Evolutionary conservation across 2,888 invertebrate genomes (phyloP), one percentile per base, ranked within the genome.

Genomic region (Agrotis clavis): DNA sequence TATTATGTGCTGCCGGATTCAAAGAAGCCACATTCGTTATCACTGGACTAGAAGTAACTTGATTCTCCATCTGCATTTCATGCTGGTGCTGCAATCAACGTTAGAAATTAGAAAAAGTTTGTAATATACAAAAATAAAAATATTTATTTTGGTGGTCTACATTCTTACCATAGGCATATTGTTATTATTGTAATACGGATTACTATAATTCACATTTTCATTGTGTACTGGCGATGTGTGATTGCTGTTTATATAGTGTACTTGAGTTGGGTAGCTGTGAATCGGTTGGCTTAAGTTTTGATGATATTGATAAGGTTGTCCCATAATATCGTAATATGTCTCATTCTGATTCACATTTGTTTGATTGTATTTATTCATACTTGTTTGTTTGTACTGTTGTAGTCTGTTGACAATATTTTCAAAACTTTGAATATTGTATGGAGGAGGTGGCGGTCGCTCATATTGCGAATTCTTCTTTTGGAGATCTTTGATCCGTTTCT

Each of bases 1-100:
- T 41, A 41, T 11, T 21, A 69, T 30, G 5, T 73, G 83, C 13
- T 61, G 72, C 60, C 4, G 85, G 87, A 65, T 86, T 86, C 11
- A 88, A 65, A 9, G 91, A 89, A 11, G 87, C 85, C 14, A 90
- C 89, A 60, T 89, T 86, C 0, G 86, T 87, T 76, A 90, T 90
- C 7, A 88, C 19, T 56, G 90, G 89, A 18, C 69, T 71, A 3
- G 62, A 45, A 21, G 60, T 30, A 45, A 54, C 19, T 62, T 56
- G 59, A 30, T 48, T 63, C 65, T 67, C 56, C 13, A n/a, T 18
- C 50, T 30, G 72, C 62, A 50, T 13, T 56, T 21, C 19, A 50
- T 70, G 48, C 88, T 87, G 81, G 47, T 70, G 48, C 88, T 87
- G 81, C 0, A 84, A 82, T 59, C n/a, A 66, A 73, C 63, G 67